Evolutionary conservation across 2,113 vertebrate species (phyloP).

Genomic region (Pongo abelii): DNA sequence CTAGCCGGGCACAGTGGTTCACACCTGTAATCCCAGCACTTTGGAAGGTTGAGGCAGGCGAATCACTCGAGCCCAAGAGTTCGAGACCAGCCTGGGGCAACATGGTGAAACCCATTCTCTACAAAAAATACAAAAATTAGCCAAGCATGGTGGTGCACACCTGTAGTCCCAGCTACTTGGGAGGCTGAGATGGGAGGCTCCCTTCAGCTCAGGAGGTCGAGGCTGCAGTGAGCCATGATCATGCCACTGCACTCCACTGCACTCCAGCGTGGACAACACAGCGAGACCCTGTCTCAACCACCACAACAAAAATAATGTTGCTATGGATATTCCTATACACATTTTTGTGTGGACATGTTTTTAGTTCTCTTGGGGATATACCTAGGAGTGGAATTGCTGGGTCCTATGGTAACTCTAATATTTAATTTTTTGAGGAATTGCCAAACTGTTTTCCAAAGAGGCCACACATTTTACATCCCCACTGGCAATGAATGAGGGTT

Average conservation of each 20-base stretch:
- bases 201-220: not conserved
- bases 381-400: not conserved
- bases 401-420: not conserved
- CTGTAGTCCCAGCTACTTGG: not conserved
- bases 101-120: not conserved
- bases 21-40: too few species aligned
- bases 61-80: too few species aligned
- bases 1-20: too few species aligned
- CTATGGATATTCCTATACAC: not conserved
- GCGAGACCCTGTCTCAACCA: not conserved
- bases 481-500: not conserved
- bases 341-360: not conserved
- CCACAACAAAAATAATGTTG: not conserved
- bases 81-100: too few species aligned
- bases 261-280: not conserved
- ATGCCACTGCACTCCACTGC: too few species aligned
- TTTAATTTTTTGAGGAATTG: not conserved
- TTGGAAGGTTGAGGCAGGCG: too few species aligned
- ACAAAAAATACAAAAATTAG: not conserved
- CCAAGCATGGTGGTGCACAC: not conserved
- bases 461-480: not conserved
- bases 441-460: constrained; percentile 1
- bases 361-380: not conserved
- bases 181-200: not conserved
- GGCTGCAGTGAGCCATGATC: not conserved